phyloP scores from a whole-genome alignment of 2,113 vertebrate genomes.

The Albula goreensis region DNA sequence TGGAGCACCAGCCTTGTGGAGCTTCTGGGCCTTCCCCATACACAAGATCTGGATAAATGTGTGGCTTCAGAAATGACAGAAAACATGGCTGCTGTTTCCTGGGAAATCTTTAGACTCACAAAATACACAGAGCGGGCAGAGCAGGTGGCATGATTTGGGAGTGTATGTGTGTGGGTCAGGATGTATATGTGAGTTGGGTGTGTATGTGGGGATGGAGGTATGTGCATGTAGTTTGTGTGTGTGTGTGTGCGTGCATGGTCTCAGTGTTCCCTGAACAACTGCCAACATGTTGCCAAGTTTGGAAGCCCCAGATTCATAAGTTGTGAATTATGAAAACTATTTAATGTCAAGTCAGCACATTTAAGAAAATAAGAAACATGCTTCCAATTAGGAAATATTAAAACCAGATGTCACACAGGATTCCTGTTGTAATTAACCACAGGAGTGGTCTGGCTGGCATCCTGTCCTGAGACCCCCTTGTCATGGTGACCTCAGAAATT shows the following conservation, averaged over 20 bases:
- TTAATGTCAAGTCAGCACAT: constrained; percentile 45
- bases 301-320: constrained; percentile 37
- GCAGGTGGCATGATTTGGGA: not conserved
- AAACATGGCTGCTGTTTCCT: not conserved
- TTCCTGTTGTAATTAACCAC: constrained; percentile 37
- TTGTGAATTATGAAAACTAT: constrained; percentile 40
- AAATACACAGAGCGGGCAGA: not conserved
- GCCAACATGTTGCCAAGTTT: constrained; percentile 16
- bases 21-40: not conserved
- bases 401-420: constrained; percentile 46
- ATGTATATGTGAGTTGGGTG: not conserved
- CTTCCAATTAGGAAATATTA: constrained; percentile 40
- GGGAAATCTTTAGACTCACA: not conserved
- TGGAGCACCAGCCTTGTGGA: constrained; percentile 20
- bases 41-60: not conserved
- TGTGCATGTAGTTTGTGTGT: not conserved
- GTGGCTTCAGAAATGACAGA: not conserved
- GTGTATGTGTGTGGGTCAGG: not conserved
- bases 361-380: constrained; percentile 34
- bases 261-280: constrained; percentile 12
- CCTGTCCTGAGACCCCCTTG: constrained; percentile 28
- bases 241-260: not conserved
- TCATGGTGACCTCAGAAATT: constrained; percentile 6
- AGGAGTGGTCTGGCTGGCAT: constrained; percentile 33
- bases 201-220: not conserved